Evolutionary conservation across 2,113 vertebrate species (phyloP).

Genomic region (Protobothrops flavoviridis): DNA sequence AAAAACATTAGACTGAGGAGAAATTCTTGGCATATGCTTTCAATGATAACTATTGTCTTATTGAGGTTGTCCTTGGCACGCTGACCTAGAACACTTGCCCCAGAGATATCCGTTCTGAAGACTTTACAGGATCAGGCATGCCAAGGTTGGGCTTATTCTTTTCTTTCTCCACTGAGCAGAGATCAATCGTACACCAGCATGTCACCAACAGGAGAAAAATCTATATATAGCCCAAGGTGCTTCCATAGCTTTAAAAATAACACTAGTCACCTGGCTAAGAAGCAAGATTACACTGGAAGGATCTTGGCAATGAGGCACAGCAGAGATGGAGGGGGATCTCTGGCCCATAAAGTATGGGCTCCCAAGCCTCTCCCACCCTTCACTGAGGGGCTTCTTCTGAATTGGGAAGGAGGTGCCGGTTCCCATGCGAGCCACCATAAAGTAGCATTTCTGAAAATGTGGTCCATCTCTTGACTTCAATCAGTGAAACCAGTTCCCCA

Average conservation of each 20-base stretch:
- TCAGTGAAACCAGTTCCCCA: neutral
- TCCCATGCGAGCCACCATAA: neutral
- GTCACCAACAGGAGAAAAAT: neutral
- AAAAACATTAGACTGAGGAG: too few relatives aligned
- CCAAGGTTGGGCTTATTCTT: neutral
- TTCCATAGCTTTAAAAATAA: neutral
- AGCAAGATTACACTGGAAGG: neutral
- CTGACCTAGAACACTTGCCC: neutral
- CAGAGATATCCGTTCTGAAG: neutral
- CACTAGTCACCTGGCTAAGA: neutral
- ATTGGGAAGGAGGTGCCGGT: neutral
- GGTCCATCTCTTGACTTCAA: neutral
- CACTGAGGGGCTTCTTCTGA: neutral
- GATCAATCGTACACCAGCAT: neutral
- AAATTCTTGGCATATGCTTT: neutral
- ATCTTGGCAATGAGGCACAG: neutral
- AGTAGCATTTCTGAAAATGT: neutral
- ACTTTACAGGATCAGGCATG: neutral
- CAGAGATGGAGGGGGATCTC: neutral
- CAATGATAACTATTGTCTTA: neutral
- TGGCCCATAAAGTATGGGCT: neutral
- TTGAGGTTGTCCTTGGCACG: neutral
- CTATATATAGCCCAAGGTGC: neutral
- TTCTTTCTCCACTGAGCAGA: neutral
- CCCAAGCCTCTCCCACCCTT: neutral